Base-by-base conservation (phyloP, 2,888 invertebrate genomes). In the Epirrhoe alternata region DNA sequence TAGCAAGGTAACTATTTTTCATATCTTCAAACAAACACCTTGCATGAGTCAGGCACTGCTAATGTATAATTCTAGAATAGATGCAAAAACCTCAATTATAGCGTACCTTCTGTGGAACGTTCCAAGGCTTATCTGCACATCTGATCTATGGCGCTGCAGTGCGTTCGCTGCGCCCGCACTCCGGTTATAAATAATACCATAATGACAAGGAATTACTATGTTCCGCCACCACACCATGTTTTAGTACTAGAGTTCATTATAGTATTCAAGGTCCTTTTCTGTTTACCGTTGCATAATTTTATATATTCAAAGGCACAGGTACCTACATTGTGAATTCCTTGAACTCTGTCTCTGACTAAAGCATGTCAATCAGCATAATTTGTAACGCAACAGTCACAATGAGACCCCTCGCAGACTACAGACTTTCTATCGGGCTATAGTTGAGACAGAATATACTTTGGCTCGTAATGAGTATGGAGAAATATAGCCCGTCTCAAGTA, bases 201-300 rank as follows among this genome's bases (percentile, higher is more conserved):
- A 92, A 92, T 92, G 92, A 92, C 92, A 91, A 92, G 90, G 86
- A 89, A 91, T 92, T 92, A 90, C 90, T 84, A 84, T 86, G 86
- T 85, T 87, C 88, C 84, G 83, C 86, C 82, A 82, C 86, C 86
- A 86, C 86, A 86, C 77, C 82, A 80, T 81, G 85, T 85, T 86
- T 83, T 80, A 62, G 77, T 82, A 86, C 86, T 81, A 79, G 50
- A 51, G 85, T 83, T 84, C 81, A 84, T 86, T 88, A 85, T 74
- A 51, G 24, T 38, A 35, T 42, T 73, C 84, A 82, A 82, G 82
- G 82, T 80, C 80, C 77, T 61, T 16, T 49, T 16, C 38, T 52
- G 80, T 83, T 84, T 84, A 84, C 83, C 71, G 81, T 81, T 84
- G 77, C 76, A 77, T 83, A 78, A 81, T 81, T 45, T 58, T 51